These are phyloP conservation scores for Enoplosus armatus DNA, from an alignment of 2,797 vertebrate species.

Conservation along the genomic window DNA sequence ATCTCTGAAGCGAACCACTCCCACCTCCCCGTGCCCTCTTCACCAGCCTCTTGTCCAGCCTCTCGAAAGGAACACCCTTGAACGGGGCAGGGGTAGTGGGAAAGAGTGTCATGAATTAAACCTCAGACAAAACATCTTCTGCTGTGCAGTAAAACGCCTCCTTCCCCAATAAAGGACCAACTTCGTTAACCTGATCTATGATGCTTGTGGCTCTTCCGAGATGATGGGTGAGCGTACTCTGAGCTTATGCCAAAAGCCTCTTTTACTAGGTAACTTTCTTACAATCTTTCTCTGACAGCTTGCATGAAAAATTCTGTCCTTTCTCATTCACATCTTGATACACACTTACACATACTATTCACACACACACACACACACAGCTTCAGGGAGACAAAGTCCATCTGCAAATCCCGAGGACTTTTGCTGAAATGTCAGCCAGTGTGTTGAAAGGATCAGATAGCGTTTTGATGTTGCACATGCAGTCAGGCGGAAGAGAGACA, in stretches of 20 bases:
- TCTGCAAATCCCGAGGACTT: constrained; percentile 64
- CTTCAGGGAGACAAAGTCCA: constrained; percentile 53
- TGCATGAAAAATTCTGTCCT: background rate
- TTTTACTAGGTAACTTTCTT: constrained; percentile 10
- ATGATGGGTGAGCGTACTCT: constrained; percentile 8
- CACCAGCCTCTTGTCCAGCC: constrained; percentile 50
- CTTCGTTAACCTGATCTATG: constrained; percentile 45
- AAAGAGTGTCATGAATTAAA: constrained; percentile 42
- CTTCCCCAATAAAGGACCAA: constrained; percentile 30
- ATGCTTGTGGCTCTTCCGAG: constrained; percentile 21
- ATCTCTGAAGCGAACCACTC: constrained; percentile 69
- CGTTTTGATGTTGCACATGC: constrained; percentile 80
- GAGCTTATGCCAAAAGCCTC: background rate
- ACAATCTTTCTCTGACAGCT: constrained; percentile 14
- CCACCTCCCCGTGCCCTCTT: constrained; percentile 53
- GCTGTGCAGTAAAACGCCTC: constrained; percentile 21
- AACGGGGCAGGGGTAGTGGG: constrained; percentile 47
- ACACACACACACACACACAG: background rate
- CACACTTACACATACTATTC: constrained; percentile 1
- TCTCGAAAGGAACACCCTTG: constrained; percentile 68
- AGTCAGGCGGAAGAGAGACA: constrained; percentile 77
- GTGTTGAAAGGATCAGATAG: constrained; percentile 80
- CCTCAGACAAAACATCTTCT: constrained; percentile 27
- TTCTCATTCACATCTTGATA: constrained; percentile 15
- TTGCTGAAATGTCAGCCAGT: constrained; percentile 79